Percentiles rank a stretch among this genome's conserved stretches.
These are phyloP conservation scores for Drosophila algonquin DNA, from an alignment of 2,888 invertebrate genomes.

Conservation along the genomic window DNA sequence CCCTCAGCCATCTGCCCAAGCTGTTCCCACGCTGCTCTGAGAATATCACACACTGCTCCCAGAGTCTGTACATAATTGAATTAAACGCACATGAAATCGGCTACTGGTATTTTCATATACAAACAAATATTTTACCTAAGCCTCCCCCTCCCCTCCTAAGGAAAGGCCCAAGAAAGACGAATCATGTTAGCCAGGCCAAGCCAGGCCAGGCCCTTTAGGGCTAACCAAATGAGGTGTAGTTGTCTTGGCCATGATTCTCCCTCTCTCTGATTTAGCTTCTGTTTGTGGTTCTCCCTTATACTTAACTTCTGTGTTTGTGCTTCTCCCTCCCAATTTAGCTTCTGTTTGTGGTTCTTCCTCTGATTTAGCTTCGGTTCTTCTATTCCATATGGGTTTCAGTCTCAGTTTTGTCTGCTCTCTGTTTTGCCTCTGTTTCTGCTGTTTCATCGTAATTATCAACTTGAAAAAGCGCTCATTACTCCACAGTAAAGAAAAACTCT, in stretches of 20 bases:
- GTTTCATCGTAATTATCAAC: conserved; percentile 77
- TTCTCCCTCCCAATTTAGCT: conserved; percentile 21
- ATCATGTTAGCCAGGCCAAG: conserved; percentile 45
- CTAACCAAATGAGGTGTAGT: conserved; percentile 68
- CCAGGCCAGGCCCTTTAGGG: background rate
- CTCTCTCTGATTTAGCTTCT: background rate
- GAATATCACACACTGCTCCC: conserved; percentile 42
- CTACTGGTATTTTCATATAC: conserved; percentile 74
- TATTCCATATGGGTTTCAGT: background rate
- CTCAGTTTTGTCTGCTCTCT: background rate
- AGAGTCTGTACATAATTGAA: conserved; percentile 55
- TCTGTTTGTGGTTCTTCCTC: conserved; percentile 11
- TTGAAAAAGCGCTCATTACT: conserved; percentile 73
- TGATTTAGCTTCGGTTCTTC: background rate
- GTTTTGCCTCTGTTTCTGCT: conserved; percentile 45
- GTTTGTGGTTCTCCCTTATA: conserved; percentile 10
- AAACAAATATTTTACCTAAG: conserved; percentile 76
- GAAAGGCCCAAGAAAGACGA: conserved; percentile 39
- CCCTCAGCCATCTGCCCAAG: background rate
- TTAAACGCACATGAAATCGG: conserved; percentile 58
- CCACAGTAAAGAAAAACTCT: conserved; percentile 9
- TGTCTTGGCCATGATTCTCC: conserved; percentile 6
- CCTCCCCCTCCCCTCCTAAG: conserved; percentile 36
- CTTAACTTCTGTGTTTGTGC: conserved; percentile 26
- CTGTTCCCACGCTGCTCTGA: conserved; percentile 69